Conservation (phyloP, 2,113 vertebrate species). For the Phoenicopterus ruber region DNA sequence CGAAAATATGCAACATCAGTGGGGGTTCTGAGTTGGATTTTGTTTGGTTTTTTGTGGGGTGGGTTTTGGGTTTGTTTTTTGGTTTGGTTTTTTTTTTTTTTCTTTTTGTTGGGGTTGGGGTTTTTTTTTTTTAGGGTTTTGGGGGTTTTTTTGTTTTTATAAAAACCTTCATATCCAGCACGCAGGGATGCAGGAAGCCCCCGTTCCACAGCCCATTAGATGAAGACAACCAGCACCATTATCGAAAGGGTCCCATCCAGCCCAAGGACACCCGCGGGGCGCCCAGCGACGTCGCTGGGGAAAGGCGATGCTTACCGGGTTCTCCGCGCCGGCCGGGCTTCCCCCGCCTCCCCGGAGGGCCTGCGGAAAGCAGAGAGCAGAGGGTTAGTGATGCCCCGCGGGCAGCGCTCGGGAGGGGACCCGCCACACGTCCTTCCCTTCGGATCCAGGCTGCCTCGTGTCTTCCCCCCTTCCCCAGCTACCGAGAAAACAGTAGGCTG, state of each 20-base stretch:
- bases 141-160: neutral
- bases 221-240: accelerated
- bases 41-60: too few relatives aligned
- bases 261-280: accelerated
- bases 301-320: constrained; percentile 76
- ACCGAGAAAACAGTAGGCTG: accelerated
- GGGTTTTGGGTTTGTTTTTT: neutral
- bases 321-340: constrained; percentile 89
- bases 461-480: neutral
- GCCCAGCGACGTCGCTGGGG: accelerated
- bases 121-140: neutral
- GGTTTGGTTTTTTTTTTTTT: too few relatives aligned
- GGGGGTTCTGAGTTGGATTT: neutral
- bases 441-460: accelerated
- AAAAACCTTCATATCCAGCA: neutral
- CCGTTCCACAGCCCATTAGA: too few relatives aligned
- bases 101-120: neutral
- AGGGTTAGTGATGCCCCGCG: neutral
- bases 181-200: accelerated
- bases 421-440: accelerated
- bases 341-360: constrained; percentile 90
- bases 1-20: neutral
- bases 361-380: constrained; percentile 72
- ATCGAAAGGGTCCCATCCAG: neutral
- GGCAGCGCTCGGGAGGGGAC: accelerated